Evolutionary conservation across 2,113 vertebrate genomes (phyloP), one percentile per base, ranked within the genome.

Genomic region (Daboia siamensis): DNA sequence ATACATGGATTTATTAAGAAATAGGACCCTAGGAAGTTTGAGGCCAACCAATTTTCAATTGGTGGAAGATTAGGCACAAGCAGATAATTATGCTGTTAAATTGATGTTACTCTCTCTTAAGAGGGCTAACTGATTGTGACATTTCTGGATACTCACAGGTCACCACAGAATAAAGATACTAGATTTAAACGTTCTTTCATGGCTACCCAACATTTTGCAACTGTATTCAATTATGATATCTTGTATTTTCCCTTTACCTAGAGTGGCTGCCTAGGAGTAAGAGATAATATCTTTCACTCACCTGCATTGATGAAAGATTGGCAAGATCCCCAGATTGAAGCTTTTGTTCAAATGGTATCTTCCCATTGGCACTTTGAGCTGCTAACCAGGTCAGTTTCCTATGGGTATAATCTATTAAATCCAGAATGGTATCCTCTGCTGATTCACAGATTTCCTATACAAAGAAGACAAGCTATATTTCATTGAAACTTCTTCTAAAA

Each of bases 391-490:
- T 98, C 96, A 99, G 97, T 95, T 99, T 99, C 52, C 99, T 98
- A 95, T 99, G 98, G 95, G 98, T 99, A 57, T 99, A 99, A 97
- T 99, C 99, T 55, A 99, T 98, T 92, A 99, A 96, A 95, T 99
- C 99, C 94, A 99, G 97, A 84, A 99, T 44, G 33, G 97, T 96
- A 69, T 99, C 98, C 61, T 97, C 98, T 5, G 98, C 98, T 74
- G 99, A 98, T 91, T 98, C 98, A 1, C 98, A 99, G 11, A 98
- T 98, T 64, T 99, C 99, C 99, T 99, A 93, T 93, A 74, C n/a
- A 88, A 57, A 0, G 0, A 95, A 52, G 29, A 86, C 59, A 44
- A 17, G 2, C 59, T 52, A 46, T 39, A 17, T 51, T 69, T 51
- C 90, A 13, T 90, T 51, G 64, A 91, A 90, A 87, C 21, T 29